Evolutionary conservation across 2,888 invertebrate genomes (phyloP), one percentile per base, ranked within the genome.

Genomic region (Biston stratarius): DNA sequence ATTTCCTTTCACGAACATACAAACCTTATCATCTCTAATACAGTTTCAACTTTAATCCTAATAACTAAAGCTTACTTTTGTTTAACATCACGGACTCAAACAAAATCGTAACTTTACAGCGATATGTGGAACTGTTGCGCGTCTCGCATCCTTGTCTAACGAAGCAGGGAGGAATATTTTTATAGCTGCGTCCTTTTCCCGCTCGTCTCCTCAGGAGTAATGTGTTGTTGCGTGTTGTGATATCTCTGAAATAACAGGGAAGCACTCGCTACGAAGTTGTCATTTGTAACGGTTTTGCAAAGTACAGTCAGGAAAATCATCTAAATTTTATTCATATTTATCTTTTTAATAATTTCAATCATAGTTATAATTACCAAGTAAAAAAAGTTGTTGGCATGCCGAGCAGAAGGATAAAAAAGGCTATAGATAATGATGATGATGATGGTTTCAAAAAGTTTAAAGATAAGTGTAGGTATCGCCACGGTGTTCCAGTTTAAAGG

Each of bases 171-270:
- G 83, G 74, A 77, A 77, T 85, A 87, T 91, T 91, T 91, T 91
- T 87, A 81, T 87, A 83, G 78, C 72, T 81, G 80, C 81, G 75
- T 92, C 90, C 79, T 89, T 79, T 83, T 93, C 88, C 69, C 78
- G 75, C 90, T 80, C 83, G 80, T 85, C 85, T 89, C 86, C 88
- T 89, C 86, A 91, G 92, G 89, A 93, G 91, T 92, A 93, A 93
- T 92, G 91, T 92, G 92, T 94, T 94, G 91, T 94, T 93, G 91
- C 89, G 92, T 94, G 94, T 94, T 94, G 94, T 94, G 94, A 94
- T 94, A 94, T 94, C 94, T 94, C 88, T 89, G 88, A 93, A 94
- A 94, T 94, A 94, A 94, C 94, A 94, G 94, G 92, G 94, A 92
- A 94, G 93, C 93, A 92, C 93, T 94, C 92, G 88, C 88, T 91